These are phyloP conservation scores for Torymus texanus DNA, from an alignment of 2,888 invertebrate genomes.

Conservation along the genomic window DNA sequence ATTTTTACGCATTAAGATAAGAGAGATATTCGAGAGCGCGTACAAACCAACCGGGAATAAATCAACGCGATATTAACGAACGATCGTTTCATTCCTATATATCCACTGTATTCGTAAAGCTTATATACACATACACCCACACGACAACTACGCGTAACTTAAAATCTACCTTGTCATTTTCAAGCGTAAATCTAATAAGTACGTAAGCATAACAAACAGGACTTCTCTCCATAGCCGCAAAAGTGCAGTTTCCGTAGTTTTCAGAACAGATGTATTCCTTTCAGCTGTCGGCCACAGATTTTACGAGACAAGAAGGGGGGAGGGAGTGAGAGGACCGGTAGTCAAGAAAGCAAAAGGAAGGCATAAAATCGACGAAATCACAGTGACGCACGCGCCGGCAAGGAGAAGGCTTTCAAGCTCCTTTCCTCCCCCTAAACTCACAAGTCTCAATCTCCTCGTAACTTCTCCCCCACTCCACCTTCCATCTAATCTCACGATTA, in stretches of 20 bases:
- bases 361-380: constrained; percentile 24
- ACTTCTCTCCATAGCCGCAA: neutral
- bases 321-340: no score
- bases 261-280: neutral
- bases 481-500: constrained; percentile 7
- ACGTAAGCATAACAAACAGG: no score
- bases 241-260: neutral
- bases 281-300: constrained; percentile 22
- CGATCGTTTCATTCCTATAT: no score
- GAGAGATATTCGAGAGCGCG: no score
- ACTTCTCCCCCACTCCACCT: neutral
- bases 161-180: no score
- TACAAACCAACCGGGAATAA: no score
- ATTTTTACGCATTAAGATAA: no score
- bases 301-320: neutral
- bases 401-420: constrained; percentile 40
- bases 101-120: no score
- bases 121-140: no score
- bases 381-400: constrained; percentile 9
- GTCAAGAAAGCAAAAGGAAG: neutral
- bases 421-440: constrained; percentile 7
- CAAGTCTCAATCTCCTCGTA: constrained; percentile 16
- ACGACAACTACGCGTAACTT: no score
- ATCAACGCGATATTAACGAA: no score
- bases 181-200: no score